Evolutionary conservation across 1,140 invertebrate species (phyloP).

Genomic region (Protaetia brevitarsis): DNA sequence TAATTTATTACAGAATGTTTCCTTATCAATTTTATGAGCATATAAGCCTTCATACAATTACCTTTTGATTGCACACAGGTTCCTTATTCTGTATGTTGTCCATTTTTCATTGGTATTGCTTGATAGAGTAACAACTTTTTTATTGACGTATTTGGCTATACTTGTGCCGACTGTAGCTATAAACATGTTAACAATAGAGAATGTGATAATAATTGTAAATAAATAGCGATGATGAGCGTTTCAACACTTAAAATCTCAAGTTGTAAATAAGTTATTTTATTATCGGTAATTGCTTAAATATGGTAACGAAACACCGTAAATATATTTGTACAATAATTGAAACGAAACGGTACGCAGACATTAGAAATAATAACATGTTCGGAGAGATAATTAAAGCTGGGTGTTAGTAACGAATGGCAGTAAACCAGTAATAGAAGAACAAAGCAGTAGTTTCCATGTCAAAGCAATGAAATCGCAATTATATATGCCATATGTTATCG

Average conservation of each 20-base stretch:
- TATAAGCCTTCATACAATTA: too few species aligned
- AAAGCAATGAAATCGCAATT: slow-evolving; percentile 18
- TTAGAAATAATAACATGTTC: slow-evolving; percentile 2
- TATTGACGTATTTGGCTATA: too few species aligned
- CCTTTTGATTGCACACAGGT: too few species aligned
- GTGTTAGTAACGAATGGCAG: background rate
- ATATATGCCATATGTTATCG: slow-evolving; percentile 22
- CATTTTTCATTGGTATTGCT: too few species aligned
- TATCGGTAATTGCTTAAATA: slow-evolving; percentile 2
- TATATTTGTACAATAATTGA: background rate
- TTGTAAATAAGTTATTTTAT: background rate
- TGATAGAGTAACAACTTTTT: too few species aligned
- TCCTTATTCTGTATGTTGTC: too few species aligned
- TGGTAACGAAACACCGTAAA: background rate
- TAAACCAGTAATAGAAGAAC: slow-evolving; percentile 1
- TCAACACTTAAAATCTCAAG: too few species aligned
- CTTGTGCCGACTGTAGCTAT: too few species aligned
- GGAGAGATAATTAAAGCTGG: background rate
- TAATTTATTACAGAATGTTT: too few species aligned
- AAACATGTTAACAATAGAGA: too few species aligned
- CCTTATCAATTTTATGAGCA: too few species aligned
- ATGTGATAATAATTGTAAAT: background rate
- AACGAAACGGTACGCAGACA: background rate
- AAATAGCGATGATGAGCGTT: background rate
- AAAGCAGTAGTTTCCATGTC: background rate